Evolutionary conservation across 2,113 vertebrate species (phyloP), one percentile per base, ranked within the genome.

Genomic region (Coptodon bakossiorum): DNA sequence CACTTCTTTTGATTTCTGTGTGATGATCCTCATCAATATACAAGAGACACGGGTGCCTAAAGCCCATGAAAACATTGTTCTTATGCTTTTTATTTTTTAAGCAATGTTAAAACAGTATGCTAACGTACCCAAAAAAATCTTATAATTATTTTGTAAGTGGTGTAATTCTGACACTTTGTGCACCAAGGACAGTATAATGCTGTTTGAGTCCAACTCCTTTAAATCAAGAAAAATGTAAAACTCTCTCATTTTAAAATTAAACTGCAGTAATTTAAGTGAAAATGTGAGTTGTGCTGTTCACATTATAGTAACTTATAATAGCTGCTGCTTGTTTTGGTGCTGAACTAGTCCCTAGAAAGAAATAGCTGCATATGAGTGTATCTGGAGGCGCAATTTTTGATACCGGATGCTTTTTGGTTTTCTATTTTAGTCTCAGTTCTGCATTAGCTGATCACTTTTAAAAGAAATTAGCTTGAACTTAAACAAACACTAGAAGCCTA

Each of bases 61-160:
- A 76, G 40, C 68, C 4, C 1, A 29, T 29, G 27, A 31, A 78
- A 78, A 76, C 43, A 50, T 1, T 3, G 9, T 29, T 29, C 48
- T 19, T 76, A 29, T 48, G 71, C 59, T 4, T 43, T 76, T 29
- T 29, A 5, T 7, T 73, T 16, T 27, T 27, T 63, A 61, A 61
- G 0, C 0, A 19, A 50, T n/a, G 17, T 78, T 50, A 8, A 73
- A 48, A n/a, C 6, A 19, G 24, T 76, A 3, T 19, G 43, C 9
- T 50, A 7, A 48, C 7, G 38, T 19, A 7, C 14, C 1, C 29
- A 12, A 73, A 19, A 27, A 17, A 31, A 27, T 7, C 4, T 1
- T 1, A 22, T 3, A 0, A 61, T 61, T 61, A 61, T 61, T 61
- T 61, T 61, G 3, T 5, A 17, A 10, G 24, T 76, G 68, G 9